Conservation (phyloP, 1,140 invertebrate genomes). For the Fopius arisanus region DNA sequence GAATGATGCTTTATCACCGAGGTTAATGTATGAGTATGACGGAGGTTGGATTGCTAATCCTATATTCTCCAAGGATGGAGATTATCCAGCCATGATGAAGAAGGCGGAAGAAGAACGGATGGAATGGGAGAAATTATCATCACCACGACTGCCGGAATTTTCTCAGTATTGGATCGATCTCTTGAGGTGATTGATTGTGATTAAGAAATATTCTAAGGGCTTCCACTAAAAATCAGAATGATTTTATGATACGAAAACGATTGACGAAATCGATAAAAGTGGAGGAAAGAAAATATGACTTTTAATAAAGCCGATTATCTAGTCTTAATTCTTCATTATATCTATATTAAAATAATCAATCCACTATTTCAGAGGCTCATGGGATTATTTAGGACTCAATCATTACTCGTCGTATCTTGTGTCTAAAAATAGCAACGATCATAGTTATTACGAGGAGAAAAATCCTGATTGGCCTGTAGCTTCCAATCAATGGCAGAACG, state of each 20-base stretch:
- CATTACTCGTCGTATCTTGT: constrained; percentile 65
- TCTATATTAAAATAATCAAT: too few species aligned
- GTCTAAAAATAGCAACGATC: too few species aligned
- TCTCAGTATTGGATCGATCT: constrained; percentile 18
- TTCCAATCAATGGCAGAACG: too few species aligned
- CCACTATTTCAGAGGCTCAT: background rate
- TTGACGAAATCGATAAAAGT: too few species aligned
- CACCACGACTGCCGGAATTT: background rate
- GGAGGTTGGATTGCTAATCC: background rate
- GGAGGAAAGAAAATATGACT: too few species aligned
- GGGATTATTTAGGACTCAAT: constrained; percentile 63
- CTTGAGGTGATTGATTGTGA: background rate
- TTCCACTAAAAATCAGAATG: too few species aligned
- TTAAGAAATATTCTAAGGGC: too few species aligned
- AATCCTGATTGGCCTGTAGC: constrained; percentile 54
- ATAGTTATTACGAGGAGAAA: too few species aligned
- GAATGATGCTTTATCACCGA: background rate
- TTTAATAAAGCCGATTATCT: too few species aligned
- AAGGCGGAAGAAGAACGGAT: background rate
- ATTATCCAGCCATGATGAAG: constrained; percentile 1
- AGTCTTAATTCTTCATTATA: background rate
- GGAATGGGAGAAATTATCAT: background rate
- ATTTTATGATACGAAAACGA: too few species aligned
- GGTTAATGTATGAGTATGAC: background rate
- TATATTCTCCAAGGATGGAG: background rate